phyloP scores from a whole-genome alignment of 2,113 vertebrate genomes.

The Pachyramphus minor region DNA sequence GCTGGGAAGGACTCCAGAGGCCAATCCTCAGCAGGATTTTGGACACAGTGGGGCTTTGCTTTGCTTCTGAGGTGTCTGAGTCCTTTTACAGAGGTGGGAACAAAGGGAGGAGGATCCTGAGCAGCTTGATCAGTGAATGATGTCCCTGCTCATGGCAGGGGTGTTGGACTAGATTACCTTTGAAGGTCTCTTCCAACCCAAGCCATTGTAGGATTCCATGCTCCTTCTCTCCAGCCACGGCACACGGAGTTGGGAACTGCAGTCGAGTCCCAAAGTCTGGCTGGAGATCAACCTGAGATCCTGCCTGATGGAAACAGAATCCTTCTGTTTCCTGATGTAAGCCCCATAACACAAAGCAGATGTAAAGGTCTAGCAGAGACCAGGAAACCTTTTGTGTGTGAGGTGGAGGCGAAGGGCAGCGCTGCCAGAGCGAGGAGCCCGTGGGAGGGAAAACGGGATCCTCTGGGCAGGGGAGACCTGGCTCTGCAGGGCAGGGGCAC shows the following conservation, averaged over 20 bases:
- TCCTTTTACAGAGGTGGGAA: background rate
- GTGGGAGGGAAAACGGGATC: background rate
- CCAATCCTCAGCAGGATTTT: background rate
- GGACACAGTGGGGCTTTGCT: background rate
- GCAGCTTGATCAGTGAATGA: background rate
- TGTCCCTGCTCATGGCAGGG: background rate
- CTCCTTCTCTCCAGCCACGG: background rate
- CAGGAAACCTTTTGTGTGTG: slow-evolving; percentile 27
- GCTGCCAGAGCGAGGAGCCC: background rate
- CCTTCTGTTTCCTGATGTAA: slow-evolving; percentile 31
- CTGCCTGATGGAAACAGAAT: slow-evolving; percentile 22
- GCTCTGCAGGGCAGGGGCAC: background rate
- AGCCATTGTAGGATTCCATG: background rate
- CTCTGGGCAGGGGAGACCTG: background rate
- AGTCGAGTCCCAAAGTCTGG: background rate
- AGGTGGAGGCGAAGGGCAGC: background rate
- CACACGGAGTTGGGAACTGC: accelerated
- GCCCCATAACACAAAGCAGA: background rate
- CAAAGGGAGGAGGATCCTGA: background rate
- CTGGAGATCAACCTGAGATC: slow-evolving; percentile 18
- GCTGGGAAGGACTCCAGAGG: background rate
- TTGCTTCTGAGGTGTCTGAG: background rate
- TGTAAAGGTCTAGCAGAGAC: background rate
- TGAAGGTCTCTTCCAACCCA: background rate
- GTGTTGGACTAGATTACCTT: background rate